phyloP scores from a whole-genome alignment of 2,113 vertebrate genomes.

The Elephas maximus region DNA sequence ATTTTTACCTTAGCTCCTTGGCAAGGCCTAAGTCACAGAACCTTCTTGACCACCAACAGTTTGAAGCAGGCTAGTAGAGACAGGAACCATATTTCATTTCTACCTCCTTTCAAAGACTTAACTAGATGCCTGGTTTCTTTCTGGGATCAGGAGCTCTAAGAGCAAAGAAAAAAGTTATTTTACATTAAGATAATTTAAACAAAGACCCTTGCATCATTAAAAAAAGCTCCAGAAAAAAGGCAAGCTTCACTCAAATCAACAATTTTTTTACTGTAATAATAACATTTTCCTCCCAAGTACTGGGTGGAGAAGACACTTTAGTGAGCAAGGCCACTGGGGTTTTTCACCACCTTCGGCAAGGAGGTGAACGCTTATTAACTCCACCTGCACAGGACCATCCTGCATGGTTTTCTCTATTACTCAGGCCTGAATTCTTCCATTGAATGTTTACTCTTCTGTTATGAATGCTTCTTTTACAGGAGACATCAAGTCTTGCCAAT shows the following conservation, averaged over 20 bases:
- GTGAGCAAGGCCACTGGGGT: background rate
- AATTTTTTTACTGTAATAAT: background rate
- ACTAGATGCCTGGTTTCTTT: conserved; percentile 29
- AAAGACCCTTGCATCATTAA: background rate
- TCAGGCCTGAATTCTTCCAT: background rate
- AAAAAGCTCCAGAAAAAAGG: background rate
- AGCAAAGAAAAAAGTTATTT: conserved; percentile 49
- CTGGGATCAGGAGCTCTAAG: conserved; percentile 19
- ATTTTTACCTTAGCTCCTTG: background rate
- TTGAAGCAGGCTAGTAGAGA: background rate
- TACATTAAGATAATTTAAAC: conserved; percentile 38
- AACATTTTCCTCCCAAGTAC: background rate
- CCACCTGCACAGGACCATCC: background rate
- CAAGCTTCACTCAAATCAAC: background rate
- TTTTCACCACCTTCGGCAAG: background rate
- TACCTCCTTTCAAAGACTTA: conserved; percentile 23
- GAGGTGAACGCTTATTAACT: background rate
- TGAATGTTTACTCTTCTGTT: background rate
- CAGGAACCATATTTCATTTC: background rate
- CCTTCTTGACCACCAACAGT: background rate
- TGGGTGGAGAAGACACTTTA: background rate
- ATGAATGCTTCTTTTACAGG: conserved; percentile 24
- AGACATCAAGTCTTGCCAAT: background rate
- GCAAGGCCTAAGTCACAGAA: background rate
- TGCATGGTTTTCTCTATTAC: background rate